A percentile compares a stretch with the other conserved stretches of the same genome.
phyloP scores from a whole-genome alignment of 1,140 invertebrate species.

The fruit fly (Drosophila melanogaster) region Release_6_plus_ISO1_MT NT_037436.4:20080001-20080500 shows the following conservation, averaged over 20 bases:
- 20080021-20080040: constrained; percentile 50
- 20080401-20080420: constrained; percentile 5
- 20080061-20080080: constrained; percentile 4
- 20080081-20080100: constrained; percentile 56
- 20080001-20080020: constrained; percentile 52
- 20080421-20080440: constrained; percentile 18
- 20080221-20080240: constrained; percentile 19
- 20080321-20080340: constrained; percentile 46
- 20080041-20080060: constrained; percentile 12
- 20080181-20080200: constrained; percentile 1
- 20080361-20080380: constrained; percentile 46
- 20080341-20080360: constrained; percentile 43
- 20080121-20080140: constrained; percentile 52
- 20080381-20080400: constrained; percentile 27
- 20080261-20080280: constrained; percentile 71
- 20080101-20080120: constrained; percentile 53
- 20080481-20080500: constrained; percentile 11
- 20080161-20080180: constrained; percentile 18
- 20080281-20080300: constrained; percentile 68
- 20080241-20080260: constrained; percentile 74
- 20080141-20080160: constrained; percentile 27
- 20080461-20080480: not conserved
- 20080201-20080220: constrained; percentile 3
- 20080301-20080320: constrained; percentile 48
- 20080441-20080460: constrained; percentile 13